Conservation (phyloP, 53 echinoderm and acorn worm genomes). For the Stichopus horrens region DNA sequence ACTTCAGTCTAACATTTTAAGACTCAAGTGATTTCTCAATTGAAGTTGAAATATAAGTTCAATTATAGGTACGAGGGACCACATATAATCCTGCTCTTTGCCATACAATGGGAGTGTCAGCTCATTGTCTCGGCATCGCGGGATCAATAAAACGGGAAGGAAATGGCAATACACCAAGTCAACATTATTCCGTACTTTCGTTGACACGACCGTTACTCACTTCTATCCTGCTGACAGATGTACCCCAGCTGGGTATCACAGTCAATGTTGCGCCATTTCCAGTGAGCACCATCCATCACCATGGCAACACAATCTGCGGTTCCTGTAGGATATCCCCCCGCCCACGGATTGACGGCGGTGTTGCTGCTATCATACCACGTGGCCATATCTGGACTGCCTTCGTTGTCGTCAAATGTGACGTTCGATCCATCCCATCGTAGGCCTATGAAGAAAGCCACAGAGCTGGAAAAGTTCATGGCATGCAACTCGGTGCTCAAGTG, state of each 20-base stretch:
- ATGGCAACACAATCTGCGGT: conserved; percentile 56
- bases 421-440: conserved; percentile 33
- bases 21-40: no score
- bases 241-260: conserved; percentile 57
- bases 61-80: no score
- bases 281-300: conserved; percentile 59
- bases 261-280: conserved; percentile 73
- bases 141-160: no score
- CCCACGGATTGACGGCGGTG: conserved; percentile 60
- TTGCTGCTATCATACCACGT: conserved; percentile 26
- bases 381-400: conserved; percentile 39
- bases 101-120: no score
- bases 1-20: no score
- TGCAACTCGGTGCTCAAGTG: conserved; percentile 51
- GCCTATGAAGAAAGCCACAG: conserved; percentile 21
- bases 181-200: neutral
- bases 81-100: no score
- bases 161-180: no score
- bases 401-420: conserved; percentile 44
- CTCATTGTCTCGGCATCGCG: no score
- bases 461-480: conserved; percentile 23
- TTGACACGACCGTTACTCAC: conserved; percentile 30
- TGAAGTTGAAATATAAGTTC: no score
- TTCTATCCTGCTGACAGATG: conserved; percentile 79
- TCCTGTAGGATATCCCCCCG: conserved; percentile 64